phyloP scores from a whole-genome alignment of 2,113 vertebrate species.

The Rhodinocichla rosea region DNA sequence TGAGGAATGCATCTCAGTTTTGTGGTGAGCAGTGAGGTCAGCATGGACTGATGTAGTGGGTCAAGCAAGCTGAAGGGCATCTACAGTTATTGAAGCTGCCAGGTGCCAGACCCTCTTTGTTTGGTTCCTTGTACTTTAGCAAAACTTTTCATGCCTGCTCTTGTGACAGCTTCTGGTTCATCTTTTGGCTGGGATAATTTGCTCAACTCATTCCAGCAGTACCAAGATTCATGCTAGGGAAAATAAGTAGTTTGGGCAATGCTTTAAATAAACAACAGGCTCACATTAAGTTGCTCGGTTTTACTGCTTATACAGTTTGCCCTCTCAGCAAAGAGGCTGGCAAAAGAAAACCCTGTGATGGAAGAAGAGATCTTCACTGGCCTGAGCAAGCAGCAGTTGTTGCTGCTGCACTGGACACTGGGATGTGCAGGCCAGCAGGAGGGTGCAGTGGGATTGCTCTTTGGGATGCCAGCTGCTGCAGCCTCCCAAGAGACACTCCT shows the following conservation, averaged over 20 bases:
- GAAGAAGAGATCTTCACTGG: neutral
- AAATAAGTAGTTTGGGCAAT: neutral
- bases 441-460: neutral
- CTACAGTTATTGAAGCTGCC: neutral
- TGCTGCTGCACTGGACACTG: neutral
- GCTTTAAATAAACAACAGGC: neutral
- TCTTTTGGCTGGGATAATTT: neutral
- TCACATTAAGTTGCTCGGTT: fast-evolving
- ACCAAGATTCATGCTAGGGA: neutral
- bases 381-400: neutral
- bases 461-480: neutral
- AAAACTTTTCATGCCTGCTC: neutral
- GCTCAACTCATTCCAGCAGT: neutral
- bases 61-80: neutral
- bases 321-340: neutral
- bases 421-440: neutral
- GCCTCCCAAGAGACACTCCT: neutral
- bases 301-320: neutral
- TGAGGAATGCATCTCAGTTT: neutral
- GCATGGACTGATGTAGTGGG: neutral
- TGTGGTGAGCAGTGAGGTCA: neutral
- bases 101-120: neutral
- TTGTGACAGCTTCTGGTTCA: neutral
- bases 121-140: neutral
- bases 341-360: neutral